phyloP scores from a whole-genome alignment of 2,797 vertebrate genomes.

The Amblyraja radiata region DNA sequence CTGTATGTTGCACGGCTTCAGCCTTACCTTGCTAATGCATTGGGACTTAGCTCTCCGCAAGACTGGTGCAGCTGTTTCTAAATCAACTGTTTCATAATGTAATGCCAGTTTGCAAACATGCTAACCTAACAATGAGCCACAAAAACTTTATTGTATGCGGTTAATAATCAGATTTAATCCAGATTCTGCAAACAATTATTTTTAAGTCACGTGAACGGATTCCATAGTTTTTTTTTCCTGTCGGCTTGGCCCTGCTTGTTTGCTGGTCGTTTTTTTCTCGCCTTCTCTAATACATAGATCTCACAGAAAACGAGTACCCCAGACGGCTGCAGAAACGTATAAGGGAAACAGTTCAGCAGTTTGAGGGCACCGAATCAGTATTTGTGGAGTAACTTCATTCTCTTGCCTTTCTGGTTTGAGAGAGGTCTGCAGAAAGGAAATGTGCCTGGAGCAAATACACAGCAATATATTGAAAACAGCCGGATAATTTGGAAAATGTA shows the following conservation, averaged over 20 bases:
- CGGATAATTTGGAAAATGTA: slow-evolving; percentile 22
- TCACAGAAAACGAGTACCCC: slow-evolving; percentile 18
- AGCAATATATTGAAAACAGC: neutral
- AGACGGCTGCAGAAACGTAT: slow-evolving; percentile 26
- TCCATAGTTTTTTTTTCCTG: slow-evolving; percentile 30
- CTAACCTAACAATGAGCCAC: slow-evolving; percentile 16
- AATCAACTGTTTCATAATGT: neutral
- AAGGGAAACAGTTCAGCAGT: slow-evolving; percentile 26
- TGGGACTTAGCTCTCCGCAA: slow-evolving; percentile 14
- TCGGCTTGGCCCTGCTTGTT: slow-evolving; percentile 29
- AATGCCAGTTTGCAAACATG: slow-evolving; percentile 8
- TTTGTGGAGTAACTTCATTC: neutral
- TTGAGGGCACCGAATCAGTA: neutral
- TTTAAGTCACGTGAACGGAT: slow-evolving; percentile 38
- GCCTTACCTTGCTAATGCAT: slow-evolving; percentile 13
- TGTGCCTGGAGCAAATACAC: neutral
- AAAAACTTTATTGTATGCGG: slow-evolving; percentile 35
- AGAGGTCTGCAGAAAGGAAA: neutral
- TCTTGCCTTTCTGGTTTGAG: neutral
- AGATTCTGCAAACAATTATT: slow-evolving; percentile 38
- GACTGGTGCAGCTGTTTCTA: slow-evolving; percentile 24
- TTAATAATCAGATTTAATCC: slow-evolving; percentile 36
- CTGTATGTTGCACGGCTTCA: neutral
- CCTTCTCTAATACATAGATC: slow-evolving; percentile 23
- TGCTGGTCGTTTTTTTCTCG: neutral